These are phyloP conservation scores for Symphodus melops DNA, from an alignment of 2,113 vertebrate genomes.

Conservation along the genomic window DNA sequence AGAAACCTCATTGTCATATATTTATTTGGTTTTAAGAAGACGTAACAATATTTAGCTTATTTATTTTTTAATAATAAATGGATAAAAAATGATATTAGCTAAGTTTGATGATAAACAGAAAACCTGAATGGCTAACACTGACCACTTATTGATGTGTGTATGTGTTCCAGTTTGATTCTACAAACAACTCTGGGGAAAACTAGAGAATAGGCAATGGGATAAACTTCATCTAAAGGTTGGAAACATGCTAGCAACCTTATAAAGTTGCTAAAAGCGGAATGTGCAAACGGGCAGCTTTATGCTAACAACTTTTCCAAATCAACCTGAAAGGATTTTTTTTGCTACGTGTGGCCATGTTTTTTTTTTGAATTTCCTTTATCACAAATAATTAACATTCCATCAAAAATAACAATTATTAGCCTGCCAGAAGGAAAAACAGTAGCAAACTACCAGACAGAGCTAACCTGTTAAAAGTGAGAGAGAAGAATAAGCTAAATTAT, in stretches of 20 bases:
- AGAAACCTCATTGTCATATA: no score
- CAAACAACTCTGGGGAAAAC: no score
- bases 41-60: background rate
- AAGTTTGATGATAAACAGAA: no score
- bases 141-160: no score
- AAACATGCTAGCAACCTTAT: no score
- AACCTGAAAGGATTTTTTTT: background rate
- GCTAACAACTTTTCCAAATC: background rate
- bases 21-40: background rate
- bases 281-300: background rate
- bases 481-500: background rate
- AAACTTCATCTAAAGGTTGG: no score
- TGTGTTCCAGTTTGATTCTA: no score
- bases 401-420: conserved; percentile 1
- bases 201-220: no score
- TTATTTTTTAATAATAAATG: no score
- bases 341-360: background rate
- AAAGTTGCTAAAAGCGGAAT: background rate
- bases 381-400: background rate
- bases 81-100: background rate
- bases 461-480: background rate
- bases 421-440: background rate
- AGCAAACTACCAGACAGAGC: background rate
- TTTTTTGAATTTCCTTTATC: background rate
- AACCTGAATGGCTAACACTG: no score